These are phyloP conservation scores for Oxyura jamaicensis DNA, from an alignment of 2,113 vertebrate species.

Conservation along the genomic window DNA sequence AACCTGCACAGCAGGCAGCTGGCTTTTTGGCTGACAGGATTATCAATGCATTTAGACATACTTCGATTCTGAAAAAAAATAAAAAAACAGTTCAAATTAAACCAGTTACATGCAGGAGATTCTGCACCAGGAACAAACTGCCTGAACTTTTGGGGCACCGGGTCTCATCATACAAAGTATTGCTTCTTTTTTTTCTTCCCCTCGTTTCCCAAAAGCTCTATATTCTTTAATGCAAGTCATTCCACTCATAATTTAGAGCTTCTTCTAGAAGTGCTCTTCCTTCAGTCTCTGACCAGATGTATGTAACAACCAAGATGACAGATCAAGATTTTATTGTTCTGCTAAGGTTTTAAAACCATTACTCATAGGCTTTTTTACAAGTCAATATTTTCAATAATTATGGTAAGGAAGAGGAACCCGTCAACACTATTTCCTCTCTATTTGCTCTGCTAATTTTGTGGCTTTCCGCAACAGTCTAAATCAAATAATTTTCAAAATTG, in stretches of 20 bases:
- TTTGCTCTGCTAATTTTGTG: conserved; percentile 7
- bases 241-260: neutral
- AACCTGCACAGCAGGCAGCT: neutral
- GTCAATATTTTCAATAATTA: neutral
- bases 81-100: neutral
- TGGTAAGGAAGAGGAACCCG: conserved; percentile 27
- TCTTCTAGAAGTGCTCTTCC: neutral
- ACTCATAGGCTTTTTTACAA: neutral
- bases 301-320: neutral
- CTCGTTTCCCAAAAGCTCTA: neutral
- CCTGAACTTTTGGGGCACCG: neutral
- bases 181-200: neutral
- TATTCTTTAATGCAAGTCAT: neutral
- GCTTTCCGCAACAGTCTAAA: conserved; percentile 6
- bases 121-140: neutral
- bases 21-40: neutral
- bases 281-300: neutral
- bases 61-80: neutral
- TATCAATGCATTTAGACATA: neutral
- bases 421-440: conserved; percentile 38
- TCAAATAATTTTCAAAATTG: neutral
- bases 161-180: neutral
- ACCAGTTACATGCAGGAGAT: neutral
- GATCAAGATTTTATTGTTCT: neutral
- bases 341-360: neutral